Conservation (phyloP, 2,113 vertebrate genomes). For the Zapornia atra region DNA sequence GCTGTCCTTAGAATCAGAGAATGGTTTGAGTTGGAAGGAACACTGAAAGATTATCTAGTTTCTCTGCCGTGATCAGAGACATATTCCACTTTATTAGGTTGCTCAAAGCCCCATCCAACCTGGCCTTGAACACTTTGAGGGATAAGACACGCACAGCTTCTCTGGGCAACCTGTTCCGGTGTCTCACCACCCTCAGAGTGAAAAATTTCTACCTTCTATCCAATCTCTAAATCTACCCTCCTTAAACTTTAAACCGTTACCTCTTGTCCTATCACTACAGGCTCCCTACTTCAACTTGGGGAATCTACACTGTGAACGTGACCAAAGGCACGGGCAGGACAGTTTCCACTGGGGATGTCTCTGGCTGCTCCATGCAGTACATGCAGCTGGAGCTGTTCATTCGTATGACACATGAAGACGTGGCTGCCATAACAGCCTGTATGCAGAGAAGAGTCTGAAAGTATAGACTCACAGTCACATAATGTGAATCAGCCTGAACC, state of each 20-base stretch:
- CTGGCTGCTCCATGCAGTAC: too few relatives aligned
- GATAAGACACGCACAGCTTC: neutral
- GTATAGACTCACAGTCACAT: neutral
- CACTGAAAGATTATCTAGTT: neutral
- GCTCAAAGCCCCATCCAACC: neutral
- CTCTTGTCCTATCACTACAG: neutral
- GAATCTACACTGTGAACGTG: neutral
- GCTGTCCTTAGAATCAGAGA: neutral
- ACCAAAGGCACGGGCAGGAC: neutral
- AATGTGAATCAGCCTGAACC: neutral
- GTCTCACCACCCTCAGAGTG: neutral
- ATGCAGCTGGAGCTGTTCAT: neutral
- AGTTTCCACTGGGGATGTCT: rapidly evolving
- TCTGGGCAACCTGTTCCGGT: neutral
- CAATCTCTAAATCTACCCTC: neutral
- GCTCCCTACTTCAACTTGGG: neutral
- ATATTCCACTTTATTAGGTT: neutral
- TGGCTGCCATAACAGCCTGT: neutral
- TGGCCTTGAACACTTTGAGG: neutral
- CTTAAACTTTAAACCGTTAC: neutral
- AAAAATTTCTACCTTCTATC: neutral
- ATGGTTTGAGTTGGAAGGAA: neutral
- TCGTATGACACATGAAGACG: rapidly evolving
- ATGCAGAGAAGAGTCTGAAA: neutral
- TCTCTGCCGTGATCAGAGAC: neutral